Percentiles rank a stretch among this genome's conserved stretches.
These are phyloP conservation scores for Sebastes hopkinsi DNA, from an alignment of 2,797 vertebrate genomes.

Conservation along the genomic window DNA sequence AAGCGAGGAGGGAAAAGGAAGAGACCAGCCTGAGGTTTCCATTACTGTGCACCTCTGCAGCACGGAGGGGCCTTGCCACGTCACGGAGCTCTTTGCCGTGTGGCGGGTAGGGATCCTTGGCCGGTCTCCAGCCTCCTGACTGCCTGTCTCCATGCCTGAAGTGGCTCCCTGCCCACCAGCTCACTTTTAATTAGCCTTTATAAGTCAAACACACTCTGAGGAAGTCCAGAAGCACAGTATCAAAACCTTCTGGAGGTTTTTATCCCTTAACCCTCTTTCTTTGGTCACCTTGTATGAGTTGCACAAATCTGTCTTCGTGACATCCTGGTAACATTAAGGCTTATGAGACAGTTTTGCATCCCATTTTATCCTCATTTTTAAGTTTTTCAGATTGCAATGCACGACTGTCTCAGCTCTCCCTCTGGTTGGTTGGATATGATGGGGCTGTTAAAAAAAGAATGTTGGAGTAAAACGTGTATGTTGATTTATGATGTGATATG, in stretches of 20 bases:
- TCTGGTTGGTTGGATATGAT: constrained; percentile 39
- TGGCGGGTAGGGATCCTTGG: constrained; percentile 58
- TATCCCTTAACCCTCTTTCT: constrained; percentile 12
- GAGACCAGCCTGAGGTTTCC: constrained; percentile 42
- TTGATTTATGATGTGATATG: constrained; percentile 60
- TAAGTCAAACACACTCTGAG: constrained; percentile 52
- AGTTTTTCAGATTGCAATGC: constrained; percentile 8
- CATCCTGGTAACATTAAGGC: constrained; percentile 14
- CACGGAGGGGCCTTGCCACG: constrained; percentile 52
- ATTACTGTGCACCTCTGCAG: constrained; percentile 43
- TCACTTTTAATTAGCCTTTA: constrained; percentile 74
- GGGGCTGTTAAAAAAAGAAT: constrained; percentile 46
- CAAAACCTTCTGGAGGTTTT: constrained; percentile 50
- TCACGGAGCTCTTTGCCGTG: constrained; percentile 54
- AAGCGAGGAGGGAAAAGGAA: neutral
- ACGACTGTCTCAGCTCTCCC: constrained; percentile 24
- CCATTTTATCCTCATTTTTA: neutral
- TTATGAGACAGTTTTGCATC: constrained; percentile 4
- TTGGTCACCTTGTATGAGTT: constrained; percentile 16
- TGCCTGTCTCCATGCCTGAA: constrained; percentile 53
- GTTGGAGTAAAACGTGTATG: constrained; percentile 22
- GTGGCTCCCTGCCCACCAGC: constrained; percentile 47
- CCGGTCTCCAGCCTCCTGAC: constrained; percentile 63
- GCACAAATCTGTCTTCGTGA: constrained; percentile 11
- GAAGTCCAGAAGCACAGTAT: constrained; percentile 51